phyloP scores from a whole-genome alignment of 2,113 vertebrate species.

The Illadopsis cleaveri region DNA sequence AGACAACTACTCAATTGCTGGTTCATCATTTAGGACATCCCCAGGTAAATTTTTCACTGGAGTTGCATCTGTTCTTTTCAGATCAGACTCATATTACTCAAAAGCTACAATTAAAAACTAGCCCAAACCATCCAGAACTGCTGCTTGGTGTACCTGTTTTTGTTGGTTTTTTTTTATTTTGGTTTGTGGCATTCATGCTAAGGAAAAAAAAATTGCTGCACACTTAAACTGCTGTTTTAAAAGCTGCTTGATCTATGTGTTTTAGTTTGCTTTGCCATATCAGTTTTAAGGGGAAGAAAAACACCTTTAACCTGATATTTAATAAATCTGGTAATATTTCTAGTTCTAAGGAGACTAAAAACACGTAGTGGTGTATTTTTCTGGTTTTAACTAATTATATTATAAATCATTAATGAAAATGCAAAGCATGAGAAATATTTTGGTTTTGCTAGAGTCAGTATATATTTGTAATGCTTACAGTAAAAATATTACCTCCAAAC shows the following conservation, averaged over 20 bases:
- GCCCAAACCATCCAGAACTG: background rate
- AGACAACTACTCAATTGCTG: conserved; percentile 86
- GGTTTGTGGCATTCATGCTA: background rate
- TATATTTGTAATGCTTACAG: background rate
- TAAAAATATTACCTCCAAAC: background rate
- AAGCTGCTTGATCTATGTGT: background rate
- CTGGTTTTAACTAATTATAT: background rate
- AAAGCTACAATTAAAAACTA: background rate
- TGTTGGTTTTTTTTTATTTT: background rate
- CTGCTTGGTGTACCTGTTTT: background rate
- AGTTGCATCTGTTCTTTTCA: background rate
- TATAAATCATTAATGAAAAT: background rate
- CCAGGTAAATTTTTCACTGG: conserved; percentile 80
- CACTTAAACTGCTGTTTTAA: background rate
- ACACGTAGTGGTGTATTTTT: background rate
- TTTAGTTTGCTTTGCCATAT: background rate
- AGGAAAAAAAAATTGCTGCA: background rate
- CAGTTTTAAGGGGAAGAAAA: background rate
- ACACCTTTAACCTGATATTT: background rate
- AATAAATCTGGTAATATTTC: background rate
- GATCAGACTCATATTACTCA: background rate
- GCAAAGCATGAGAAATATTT: background rate
- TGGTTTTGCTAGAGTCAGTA: background rate
- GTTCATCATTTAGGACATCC: conserved; percentile 95
- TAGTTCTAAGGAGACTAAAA: background rate